A percentile compares a stretch with the other conserved stretches of the same genome.
These are phyloP conservation scores for Melieria crassipennis DNA, from an alignment of 2,888 invertebrate species.

Conservation along the genomic window DNA sequence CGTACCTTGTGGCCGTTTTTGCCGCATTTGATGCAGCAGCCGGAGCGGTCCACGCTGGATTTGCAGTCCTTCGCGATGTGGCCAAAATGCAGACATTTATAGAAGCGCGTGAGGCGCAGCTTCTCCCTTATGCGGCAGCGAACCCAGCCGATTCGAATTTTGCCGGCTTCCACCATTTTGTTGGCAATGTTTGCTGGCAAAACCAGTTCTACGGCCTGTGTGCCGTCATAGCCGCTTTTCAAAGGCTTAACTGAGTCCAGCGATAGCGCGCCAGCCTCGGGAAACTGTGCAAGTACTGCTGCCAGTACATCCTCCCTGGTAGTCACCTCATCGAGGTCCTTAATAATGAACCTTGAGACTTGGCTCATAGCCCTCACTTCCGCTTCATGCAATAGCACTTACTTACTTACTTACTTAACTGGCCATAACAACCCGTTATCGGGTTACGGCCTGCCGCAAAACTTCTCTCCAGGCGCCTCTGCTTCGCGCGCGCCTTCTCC, in stretches of 20 bases:
- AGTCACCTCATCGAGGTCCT: neutral
- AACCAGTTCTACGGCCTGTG: neutral
- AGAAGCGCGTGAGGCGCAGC: neutral
- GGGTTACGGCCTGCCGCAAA: too few species aligned
- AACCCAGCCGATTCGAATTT: neutral
- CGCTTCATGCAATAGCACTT: too few species aligned
- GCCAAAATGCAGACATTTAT: neutral
- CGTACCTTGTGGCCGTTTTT: neutral
- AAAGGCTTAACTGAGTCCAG: neutral
- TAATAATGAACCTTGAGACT: neutral
- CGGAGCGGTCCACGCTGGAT: neutral
- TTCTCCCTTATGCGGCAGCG: too few species aligned
- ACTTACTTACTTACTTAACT: too few species aligned
- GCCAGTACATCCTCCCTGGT: neutral
- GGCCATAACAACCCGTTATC: too few species aligned
- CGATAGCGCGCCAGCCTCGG: neutral
- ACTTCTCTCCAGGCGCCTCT: too few species aligned
- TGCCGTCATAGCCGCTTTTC: neutral
- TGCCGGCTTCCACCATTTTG: neutral
- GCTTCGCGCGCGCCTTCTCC: too few species aligned
- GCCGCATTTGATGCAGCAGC: neutral
- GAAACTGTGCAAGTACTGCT: neutral
- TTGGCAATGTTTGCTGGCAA: too few species aligned
- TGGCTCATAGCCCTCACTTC: too few species aligned
- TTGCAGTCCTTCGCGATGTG: neutral